These are phyloP conservation scores for Sardina pilchardus DNA, from an alignment of 2,113 vertebrate species.

Conservation along the genomic window DNA sequence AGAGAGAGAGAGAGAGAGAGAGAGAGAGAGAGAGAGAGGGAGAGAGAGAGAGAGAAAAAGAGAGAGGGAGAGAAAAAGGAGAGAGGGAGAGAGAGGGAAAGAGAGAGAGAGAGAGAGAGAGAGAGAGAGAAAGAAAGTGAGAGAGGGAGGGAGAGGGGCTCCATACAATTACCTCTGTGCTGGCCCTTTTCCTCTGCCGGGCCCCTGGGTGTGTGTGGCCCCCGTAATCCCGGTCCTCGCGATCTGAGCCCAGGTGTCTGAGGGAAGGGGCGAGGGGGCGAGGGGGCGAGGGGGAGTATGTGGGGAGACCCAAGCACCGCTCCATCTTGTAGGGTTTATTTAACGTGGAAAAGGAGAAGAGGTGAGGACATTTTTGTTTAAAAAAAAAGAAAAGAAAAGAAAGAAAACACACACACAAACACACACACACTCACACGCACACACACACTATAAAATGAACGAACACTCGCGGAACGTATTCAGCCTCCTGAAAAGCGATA, in stretches of 20 bases:
- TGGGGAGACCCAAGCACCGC: neutral
- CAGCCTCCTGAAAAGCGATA: constrained; percentile 1
- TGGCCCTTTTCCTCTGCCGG: constrained; percentile 31
- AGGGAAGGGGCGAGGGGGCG: constrained; percentile 15
- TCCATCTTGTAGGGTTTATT: neutral
- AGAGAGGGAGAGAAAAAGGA: neutral
- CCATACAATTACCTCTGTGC: constrained; percentile 69
- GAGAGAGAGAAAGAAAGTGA: neutral
- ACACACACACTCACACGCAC: no score
- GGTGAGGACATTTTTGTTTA: neutral
- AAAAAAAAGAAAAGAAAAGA: neutral
- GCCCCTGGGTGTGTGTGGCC: constrained; percentile 41
- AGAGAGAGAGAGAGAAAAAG: no score
- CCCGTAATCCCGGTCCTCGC: constrained; percentile 44
- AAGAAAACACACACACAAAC: no score
- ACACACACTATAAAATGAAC: neutral
- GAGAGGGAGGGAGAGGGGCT: neutral
- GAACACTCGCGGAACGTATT: neutral
- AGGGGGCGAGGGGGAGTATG: constrained; percentile 13
- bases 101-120: constrained; percentile 9
- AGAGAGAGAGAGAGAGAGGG: neutral
- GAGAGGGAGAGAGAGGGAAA: constrained; percentile 2
- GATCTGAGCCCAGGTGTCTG: constrained; percentile 35
- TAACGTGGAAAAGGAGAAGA: neutral
- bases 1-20: no score